Evolutionary conservation across 2,888 invertebrate species (phyloP), one percentile per base, ranked within the genome.

Genomic region (Pedicia rivosa): DNA sequence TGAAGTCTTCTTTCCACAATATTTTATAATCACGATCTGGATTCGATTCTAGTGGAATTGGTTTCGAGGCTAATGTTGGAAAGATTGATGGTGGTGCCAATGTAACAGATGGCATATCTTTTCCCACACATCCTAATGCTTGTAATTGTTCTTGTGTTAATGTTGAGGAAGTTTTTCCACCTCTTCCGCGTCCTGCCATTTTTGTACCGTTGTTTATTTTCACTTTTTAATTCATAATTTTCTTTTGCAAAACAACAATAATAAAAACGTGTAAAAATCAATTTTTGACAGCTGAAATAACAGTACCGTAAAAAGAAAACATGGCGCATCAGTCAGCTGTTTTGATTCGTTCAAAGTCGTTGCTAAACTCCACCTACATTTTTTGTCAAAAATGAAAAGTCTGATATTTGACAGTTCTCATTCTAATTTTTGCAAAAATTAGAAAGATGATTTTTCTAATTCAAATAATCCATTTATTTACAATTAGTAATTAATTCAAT

Each of bases 1-100:
- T 67, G 47, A 75, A 80, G 47, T 78, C 77, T 47, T 78, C 77
- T 50, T 78, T 76, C 42, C 81, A 67, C 29, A 78, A 70, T 9
- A 79, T 57, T 55, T 79, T 68, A 50, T 80, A 81, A 46, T 74
- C 76, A 15, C 72, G 66, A 22, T 78, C 70, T 6, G 68, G 63
- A 29, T 70, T 68, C 34, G 58, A 63, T 47, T 57, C 59, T 15
- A 72, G 46, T 1, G 64, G 63, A 12, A 70, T 56, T 1, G 72
- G 72, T 45, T 68, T 70, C 2, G 64, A 61, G 47, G 69, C 64
- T n/a, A 72, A 57, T 42, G 70, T 66, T 2, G 73, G 73, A 51
- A 67, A 73, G 35, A 72, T 56, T 9, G 72, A 72, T 2, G 72
- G 71, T 6, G 72, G 73, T 22, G 66, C 65, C 7, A 67, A 57